Conservation (phyloP, 2,113 vertebrate species). For the Toxotes chatareus region DNA sequence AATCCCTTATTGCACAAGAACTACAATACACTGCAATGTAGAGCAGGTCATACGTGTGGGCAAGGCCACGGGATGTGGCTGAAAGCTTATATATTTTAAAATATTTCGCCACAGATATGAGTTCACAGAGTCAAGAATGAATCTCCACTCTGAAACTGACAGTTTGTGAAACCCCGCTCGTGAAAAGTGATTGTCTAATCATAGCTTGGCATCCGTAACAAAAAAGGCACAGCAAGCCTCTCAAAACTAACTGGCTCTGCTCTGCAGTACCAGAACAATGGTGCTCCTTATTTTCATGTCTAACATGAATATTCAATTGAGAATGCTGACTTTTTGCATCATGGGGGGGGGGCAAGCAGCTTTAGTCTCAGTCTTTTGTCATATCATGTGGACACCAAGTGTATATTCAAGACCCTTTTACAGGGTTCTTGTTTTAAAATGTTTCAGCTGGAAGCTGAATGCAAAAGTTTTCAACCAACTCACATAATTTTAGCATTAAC, state of each 20-base stretch:
- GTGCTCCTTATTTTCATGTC: not conserved
- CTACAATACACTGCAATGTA: not conserved
- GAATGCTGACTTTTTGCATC: not conserved
- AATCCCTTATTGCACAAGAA: not conserved
- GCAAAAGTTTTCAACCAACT: not conserved
- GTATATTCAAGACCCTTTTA: not conserved
- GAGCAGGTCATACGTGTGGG: not conserved
- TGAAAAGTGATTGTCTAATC: not conserved
- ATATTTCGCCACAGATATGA: not conserved
- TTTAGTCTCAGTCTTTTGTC: not conserved
- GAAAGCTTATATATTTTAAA: not conserved
- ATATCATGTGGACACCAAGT: not conserved
- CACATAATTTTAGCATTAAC: not conserved
- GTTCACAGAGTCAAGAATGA: not conserved
- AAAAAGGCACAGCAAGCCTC: not conserved
- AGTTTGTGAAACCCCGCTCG: not conserved
- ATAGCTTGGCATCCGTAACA: not conserved
- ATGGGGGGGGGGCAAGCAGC: not conserved
- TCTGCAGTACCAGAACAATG: not conserved
- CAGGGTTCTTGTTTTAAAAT: not conserved
- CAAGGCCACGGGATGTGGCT: too few species aligned
- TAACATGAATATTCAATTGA: not conserved
- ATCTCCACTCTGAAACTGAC: not conserved
- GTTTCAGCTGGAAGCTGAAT: not conserved
- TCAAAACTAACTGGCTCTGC: not conserved